A percentile compares a stretch with the other conserved stretches of the same genome.
Evolutionary conservation across 2,888 invertebrate species (phyloP).

Genomic region (Chironomus riparius): DNA sequence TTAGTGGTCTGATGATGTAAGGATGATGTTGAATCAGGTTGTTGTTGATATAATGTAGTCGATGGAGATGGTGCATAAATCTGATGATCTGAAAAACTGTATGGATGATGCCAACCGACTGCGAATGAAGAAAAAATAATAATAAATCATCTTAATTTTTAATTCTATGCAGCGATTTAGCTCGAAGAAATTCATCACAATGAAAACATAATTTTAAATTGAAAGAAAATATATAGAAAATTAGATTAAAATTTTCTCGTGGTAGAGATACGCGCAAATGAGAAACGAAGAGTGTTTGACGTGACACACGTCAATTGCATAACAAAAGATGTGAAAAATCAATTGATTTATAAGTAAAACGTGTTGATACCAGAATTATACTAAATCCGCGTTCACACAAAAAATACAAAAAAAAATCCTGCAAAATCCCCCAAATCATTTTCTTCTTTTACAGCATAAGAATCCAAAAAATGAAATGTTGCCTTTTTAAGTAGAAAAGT

Average conservation of each 20-base stretch:
- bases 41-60: constrained; percentile 36
- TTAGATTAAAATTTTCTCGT: neutral
- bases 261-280: neutral
- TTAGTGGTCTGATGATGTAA: constrained; percentile 24
- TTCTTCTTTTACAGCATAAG: too few relatives aligned
- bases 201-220: constrained; percentile 22
- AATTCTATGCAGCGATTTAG: neutral
- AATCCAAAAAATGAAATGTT: too few relatives aligned
- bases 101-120: constrained; percentile 21
- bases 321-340: constrained; percentile 1
- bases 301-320: constrained; percentile 25
- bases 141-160: neutral
- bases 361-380: neutral
- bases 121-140: neutral
- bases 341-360: neutral
- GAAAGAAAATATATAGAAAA: constrained; percentile 17
- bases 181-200: neutral
- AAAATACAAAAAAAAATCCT: neutral
- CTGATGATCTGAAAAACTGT: constrained; percentile 22
- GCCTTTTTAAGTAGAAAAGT: too few relatives aligned
- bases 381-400: neutral
- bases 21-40: constrained; percentile 42
- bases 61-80: constrained; percentile 34
- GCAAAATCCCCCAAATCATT: neutral
- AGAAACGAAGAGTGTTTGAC: neutral